Evolutionary conservation across 64 coral and sea anemone species (phyloP), one percentile per base, ranked within the genome.

Genomic region (Actinia equina): DNA sequence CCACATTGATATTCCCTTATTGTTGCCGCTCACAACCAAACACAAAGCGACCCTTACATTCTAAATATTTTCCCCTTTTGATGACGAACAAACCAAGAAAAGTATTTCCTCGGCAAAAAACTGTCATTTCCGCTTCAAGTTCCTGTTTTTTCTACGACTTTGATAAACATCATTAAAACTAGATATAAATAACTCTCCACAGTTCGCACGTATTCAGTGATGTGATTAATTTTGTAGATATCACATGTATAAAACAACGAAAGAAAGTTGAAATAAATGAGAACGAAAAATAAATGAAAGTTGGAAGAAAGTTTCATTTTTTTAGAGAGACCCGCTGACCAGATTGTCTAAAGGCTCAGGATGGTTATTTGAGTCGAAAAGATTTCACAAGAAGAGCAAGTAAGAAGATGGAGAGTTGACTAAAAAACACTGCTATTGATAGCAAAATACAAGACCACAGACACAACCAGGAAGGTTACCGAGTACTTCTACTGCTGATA

Each of bases 401-500:
- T 11, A 27, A 74, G n/a, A 30, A 27, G 5, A 37, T 37, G 27
- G 25, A 41, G 25, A 30, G 37, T 74, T 30, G 7, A 30, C n/a
- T 74, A 16, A 74, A 74, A 71, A 74, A n/a, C 10, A 74, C 12
- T 15, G 26, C 1, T 37, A 74, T 74, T 74, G 11, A 42, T 74
- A 74, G 16, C 69, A 74, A 74, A 65, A 74, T 74, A 74, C 69
- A 74, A 74, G 69, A 74, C 12, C 26, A 74, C 27, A 74, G 69
- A 30, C 69, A 41, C 15, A 27, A 74, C 69, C 9, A 74, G 69
- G 69, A 74, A 27, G 69, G 26, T 30, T 30, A 74, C 23, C 69
- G 11, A 41, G 62, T 74, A 41, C 26, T 41, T 30, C 69, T 74
- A 74, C 69, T 30, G n/a, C 69, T 74, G 69, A 74, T 27, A 74